Evolutionary conservation across 2,113 vertebrate species (phyloP).

Genomic region (Lethenteron camtschaticum): DNA sequence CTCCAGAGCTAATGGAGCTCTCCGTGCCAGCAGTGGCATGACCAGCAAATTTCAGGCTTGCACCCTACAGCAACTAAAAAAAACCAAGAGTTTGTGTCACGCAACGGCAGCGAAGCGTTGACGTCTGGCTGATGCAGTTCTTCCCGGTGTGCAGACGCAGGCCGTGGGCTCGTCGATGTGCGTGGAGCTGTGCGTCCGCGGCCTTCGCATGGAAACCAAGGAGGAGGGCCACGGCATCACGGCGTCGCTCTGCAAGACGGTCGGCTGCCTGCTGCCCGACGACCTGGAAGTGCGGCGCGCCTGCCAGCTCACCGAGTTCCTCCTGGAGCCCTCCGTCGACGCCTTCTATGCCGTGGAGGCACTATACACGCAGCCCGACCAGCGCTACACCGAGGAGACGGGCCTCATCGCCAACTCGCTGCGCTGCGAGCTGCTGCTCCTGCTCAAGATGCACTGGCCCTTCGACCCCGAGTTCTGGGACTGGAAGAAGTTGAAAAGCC

Average conservation of each 20-base stretch:
- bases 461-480: slow-evolving; percentile 99
- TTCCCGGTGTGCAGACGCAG: slow-evolving; percentile 28
- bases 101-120: too few relatives aligned
- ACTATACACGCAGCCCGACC: slow-evolving; percentile 63
- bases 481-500: slow-evolving; percentile 82
- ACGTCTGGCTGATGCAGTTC: too few relatives aligned
- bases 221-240: slow-evolving; percentile 50
- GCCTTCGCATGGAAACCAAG: slow-evolving; percentile 61
- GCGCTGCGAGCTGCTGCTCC: slow-evolving; percentile 70
- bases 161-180: slow-evolving; percentile 52
- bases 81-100: too few relatives aligned
- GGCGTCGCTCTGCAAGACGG: slow-evolving; percentile 68
- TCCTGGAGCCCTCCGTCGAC: slow-evolving; percentile 47
- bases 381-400: slow-evolving; percentile 71
- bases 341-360: slow-evolving; percentile 54
- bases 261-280: slow-evolving; percentile 59
- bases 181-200: slow-evolving; percentile 68
- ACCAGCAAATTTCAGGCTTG: too few relatives aligned
- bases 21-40: too few relatives aligned
- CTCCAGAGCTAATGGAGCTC: too few relatives aligned
- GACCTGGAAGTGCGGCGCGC: slow-evolving; percentile 80
- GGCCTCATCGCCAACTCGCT: slow-evolving; percentile 72
- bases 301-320: slow-evolving; percentile 81
- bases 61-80: too few relatives aligned
- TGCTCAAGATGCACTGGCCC: slow-evolving; percentile 82